These are phyloP conservation scores for Anomalospiza imberbis DNA, from an alignment of 2,797 vertebrate species.

Conservation along the genomic window DNA sequence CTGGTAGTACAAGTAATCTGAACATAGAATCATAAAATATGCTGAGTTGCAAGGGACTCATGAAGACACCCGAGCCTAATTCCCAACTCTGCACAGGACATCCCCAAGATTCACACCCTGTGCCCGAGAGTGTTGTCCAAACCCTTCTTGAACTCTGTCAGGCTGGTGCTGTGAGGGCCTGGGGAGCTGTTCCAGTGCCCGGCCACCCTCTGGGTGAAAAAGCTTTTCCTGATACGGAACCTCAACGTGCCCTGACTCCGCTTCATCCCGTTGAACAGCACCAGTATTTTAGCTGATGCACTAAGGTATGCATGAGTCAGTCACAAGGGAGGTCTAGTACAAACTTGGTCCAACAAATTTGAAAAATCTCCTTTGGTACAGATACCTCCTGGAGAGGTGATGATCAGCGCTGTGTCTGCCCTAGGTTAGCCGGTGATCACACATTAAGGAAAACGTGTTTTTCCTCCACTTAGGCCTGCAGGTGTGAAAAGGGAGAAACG, in stretches of 20 bases:
- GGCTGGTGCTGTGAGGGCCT: not conserved
- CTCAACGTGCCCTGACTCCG: not conserved
- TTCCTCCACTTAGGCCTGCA: accelerated
- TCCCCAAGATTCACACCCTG: accelerated
- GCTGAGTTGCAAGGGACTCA: not conserved
- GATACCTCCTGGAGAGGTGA: accelerated
- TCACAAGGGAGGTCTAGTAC: not conserved
- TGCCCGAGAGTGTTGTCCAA: not conserved
- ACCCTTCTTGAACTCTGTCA: accelerated
- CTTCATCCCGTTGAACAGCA: not conserved
- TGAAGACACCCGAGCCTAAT: accelerated
- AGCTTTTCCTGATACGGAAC: accelerated
- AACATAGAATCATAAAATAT: not conserved
- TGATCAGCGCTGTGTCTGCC: accelerated
- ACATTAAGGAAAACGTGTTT: accelerated
- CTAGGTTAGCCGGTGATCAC: accelerated
- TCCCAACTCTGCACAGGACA: not conserved
- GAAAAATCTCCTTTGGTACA: not conserved
- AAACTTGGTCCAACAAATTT: not conserved
- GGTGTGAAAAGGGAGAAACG: not conserved
- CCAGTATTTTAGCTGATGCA: not conserved
- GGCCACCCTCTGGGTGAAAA: not conserved
- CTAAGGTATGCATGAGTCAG: too few species aligned
- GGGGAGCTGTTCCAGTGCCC: not conserved
- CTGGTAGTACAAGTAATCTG: accelerated